Base-by-base conservation (phyloP, 2,888 invertebrate genomes). In the Campoplex capitator region DNA sequence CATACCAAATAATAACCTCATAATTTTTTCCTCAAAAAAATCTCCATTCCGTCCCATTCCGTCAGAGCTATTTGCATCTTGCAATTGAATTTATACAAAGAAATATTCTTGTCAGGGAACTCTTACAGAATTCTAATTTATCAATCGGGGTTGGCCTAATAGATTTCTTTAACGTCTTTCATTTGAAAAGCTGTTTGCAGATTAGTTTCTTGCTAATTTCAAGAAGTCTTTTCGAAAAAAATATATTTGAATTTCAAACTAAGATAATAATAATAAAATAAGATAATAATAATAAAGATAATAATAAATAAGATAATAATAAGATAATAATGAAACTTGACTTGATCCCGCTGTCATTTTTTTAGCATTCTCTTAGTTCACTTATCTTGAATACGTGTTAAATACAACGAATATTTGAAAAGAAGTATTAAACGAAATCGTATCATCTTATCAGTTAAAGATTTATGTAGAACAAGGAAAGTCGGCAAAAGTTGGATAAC, bases 351-450 rank as follows among this genome's bases (percentile, higher is more conserved):
- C 56, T 68, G 28, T 83, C 0, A n/a, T 23, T 87, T 83, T 71
- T 83, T 58, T 54, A 84, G 88, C 83, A 42, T 11, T 48, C 6
- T 48, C 16, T 7, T 9, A 28, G 8, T 18, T 51, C 18, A 18
- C 8, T 51, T 7, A 32, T 51, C 18, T 88, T 92, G 91, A 93
- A 92, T 89, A 18, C 13, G 91, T 79, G 83, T 83, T 85, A 88
- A 93, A 93, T 93, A 92, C 92, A 92, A 92, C 90, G 87, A 89
- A 93, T 93, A 92, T 93, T 93, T 93, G 91, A 91, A 90, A 90
- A 88, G 82, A 88, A 83, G 70, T 81, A 85, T 84, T 88, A 71
- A 85, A 78, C 56, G 84, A 85, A 85, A 87, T 86, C 71, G 78
- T 83, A 87, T 87, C 67, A 74, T 71, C 4, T 9, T 83, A 80